Percentiles rank a stretch among this genome's conserved stretches.
Evolutionary conservation across 2,888 invertebrate species (phyloP).

Genomic region (Axea sp.): DNA sequence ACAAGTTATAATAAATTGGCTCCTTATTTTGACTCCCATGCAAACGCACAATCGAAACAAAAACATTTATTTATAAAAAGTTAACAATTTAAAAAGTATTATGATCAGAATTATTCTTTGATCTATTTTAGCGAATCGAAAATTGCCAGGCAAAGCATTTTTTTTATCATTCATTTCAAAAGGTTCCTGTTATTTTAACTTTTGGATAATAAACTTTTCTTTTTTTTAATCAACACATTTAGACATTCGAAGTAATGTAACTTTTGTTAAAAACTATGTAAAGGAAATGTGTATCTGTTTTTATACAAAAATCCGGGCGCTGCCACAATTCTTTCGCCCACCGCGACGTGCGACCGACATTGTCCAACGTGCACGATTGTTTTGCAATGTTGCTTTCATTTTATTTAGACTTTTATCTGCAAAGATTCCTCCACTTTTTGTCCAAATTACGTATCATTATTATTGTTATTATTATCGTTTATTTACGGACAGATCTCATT

Average conservation of each 20-base stretch:
- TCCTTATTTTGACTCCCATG: too few relatives aligned
- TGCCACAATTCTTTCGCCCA: conserved; percentile 79
- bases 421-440: conserved; percentile 32
- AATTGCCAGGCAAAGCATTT: too few relatives aligned
- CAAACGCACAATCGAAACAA: too few relatives aligned
- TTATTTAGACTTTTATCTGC: conserved; percentile 31
- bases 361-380: conserved; percentile 72
- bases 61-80: too few relatives aligned
- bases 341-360: conserved; percentile 78
- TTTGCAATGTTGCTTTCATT: conserved; percentile 56
- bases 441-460: conserved; percentile 9
- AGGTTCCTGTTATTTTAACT: too few relatives aligned
- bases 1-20: too few relatives aligned
- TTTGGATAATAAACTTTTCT: not conserved
- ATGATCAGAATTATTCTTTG: not conserved
- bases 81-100: too few relatives aligned
- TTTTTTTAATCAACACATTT: conserved; percentile 10
- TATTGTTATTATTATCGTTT: not conserved
- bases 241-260: conserved; percentile 10
- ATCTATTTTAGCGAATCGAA: not conserved
- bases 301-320: conserved; percentile 74
- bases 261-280: too few relatives aligned
- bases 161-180: too few relatives aligned
- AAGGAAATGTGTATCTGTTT: conserved; percentile 59
- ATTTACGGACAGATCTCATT: not conserved